phyloP scores from a whole-genome alignment of 2,113 vertebrate species.

The Corythaixoides concolor region DNA sequence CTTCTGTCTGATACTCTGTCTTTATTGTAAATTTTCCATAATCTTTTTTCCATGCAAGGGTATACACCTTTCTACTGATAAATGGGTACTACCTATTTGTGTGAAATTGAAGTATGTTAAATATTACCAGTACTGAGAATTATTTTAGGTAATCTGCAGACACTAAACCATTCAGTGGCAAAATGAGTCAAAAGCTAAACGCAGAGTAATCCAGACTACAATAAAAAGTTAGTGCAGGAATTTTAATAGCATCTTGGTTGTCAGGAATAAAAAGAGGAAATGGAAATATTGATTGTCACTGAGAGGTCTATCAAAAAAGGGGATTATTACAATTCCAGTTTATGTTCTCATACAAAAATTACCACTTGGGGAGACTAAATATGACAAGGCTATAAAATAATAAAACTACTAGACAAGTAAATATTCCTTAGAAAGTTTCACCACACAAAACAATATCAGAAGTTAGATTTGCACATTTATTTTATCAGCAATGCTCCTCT shows the following conservation, averaged over 20 bases:
- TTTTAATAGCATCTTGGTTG: slow-evolving; percentile 15
- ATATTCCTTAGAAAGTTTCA: background rate
- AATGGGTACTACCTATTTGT: background rate
- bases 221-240: background rate
- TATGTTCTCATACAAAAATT: background rate
- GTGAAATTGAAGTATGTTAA: background rate
- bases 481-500: background rate
- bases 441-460: background rate
- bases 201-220: background rate
- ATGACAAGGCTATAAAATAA: background rate
- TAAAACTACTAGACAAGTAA: background rate
- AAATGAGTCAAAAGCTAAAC: background rate
- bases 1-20: background rate
- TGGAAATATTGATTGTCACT: slow-evolving; percentile 50
- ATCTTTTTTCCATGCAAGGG: background rate
- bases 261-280: slow-evolving; percentile 42
- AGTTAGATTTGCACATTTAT: background rate
- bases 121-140: background rate
- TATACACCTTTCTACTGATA: background rate
- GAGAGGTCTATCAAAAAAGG: slow-evolving; percentile 4
- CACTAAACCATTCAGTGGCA: background rate
- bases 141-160: background rate
- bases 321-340: background rate
- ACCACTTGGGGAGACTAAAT: background rate
- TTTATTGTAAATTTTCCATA: background rate